Percentiles rank a stretch among this genome's conserved stretches.
phyloP scores from a whole-genome alignment of 2,113 vertebrate genomes.

The Oryzias woworae region DNA sequence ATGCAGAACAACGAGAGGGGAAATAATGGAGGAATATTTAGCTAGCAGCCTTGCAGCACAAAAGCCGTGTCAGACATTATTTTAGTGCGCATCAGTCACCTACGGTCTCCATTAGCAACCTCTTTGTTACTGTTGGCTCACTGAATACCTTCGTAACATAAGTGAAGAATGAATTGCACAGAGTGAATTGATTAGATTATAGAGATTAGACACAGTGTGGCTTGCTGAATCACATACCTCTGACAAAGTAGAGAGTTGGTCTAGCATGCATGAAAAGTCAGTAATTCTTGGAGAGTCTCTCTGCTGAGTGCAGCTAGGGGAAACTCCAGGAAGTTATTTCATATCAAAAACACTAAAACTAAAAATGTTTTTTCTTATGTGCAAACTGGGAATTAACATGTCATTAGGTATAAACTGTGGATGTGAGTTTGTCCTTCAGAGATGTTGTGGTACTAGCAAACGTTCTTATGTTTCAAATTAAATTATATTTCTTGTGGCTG shows the following conservation, averaged over 20 bases:
- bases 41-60: constrained; percentile 60
- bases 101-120: constrained; percentile 53
- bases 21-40: constrained; percentile 71
- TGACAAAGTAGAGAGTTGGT: not conserved
- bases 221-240: constrained; percentile 26
- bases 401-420: too few relatives aligned
- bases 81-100: constrained; percentile 43
- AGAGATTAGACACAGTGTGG: constrained; percentile 1
- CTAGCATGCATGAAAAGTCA: not conserved
- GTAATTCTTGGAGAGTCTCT: too few relatives aligned
- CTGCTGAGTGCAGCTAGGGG: too few relatives aligned
- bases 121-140: constrained; percentile 26
- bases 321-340: too few relatives aligned
- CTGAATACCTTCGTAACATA: constrained; percentile 33
- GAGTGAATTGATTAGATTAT: constrained; percentile 30
- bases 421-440: too few relatives aligned
- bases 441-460: too few relatives aligned
- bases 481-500: too few relatives aligned
- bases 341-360: too few relatives aligned
- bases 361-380: too few relatives aligned
- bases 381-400: too few relatives aligned
- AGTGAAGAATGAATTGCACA: constrained; percentile 27
- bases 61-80: constrained; percentile 63
- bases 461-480: too few relatives aligned
- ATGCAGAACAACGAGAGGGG: constrained; percentile 65